Conservation (phyloP, 1,140 invertebrate genomes). For the Drosophila obscura region DNA sequence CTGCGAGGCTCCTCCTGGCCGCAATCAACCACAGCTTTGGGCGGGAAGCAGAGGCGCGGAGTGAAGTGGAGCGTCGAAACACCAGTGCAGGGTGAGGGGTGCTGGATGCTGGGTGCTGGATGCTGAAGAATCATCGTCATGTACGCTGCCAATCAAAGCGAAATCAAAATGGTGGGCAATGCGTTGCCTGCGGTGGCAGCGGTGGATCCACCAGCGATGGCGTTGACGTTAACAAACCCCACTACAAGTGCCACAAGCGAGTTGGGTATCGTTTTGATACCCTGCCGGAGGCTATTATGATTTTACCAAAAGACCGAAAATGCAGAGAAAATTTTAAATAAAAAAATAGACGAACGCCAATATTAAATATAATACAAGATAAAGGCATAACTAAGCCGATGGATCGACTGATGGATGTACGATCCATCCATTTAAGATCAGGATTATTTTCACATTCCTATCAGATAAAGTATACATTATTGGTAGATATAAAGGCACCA, state of each 20-base stretch:
- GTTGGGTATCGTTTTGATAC: slow-evolving; percentile 31
- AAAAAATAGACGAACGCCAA: too few species aligned
- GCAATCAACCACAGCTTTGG: slow-evolving; percentile 51
- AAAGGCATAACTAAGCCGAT: too few species aligned
- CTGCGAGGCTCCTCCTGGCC: slow-evolving; percentile 27
- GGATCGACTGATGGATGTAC: too few species aligned
- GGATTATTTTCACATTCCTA: too few species aligned
- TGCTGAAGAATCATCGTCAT: slow-evolving; percentile 40
- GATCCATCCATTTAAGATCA: too few species aligned
- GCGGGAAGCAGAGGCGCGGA: slow-evolving; percentile 4
- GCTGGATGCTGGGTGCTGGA: slow-evolving; percentile 16
- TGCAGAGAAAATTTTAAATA: too few species aligned
- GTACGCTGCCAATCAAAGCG: slow-evolving; percentile 78
- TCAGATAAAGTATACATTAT: too few species aligned
- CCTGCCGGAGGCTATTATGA: background rate
- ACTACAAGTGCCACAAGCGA: slow-evolving; percentile 73
- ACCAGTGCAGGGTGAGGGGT: slow-evolving; percentile 3
- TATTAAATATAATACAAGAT: too few species aligned
- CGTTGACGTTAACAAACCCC: slow-evolving; percentile 76
- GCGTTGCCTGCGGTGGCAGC: slow-evolving; percentile 25
- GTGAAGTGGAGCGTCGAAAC: slow-evolving; percentile 9
- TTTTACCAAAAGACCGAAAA: background rate
- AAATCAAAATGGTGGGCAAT: slow-evolving; percentile 67
- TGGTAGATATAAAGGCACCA: too few species aligned
- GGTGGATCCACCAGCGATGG: slow-evolving; percentile 7